These are phyloP conservation scores for Solenopsis invicta DNA, from an alignment of 1,140 invertebrate species.

Conservation along the genomic window DNA sequence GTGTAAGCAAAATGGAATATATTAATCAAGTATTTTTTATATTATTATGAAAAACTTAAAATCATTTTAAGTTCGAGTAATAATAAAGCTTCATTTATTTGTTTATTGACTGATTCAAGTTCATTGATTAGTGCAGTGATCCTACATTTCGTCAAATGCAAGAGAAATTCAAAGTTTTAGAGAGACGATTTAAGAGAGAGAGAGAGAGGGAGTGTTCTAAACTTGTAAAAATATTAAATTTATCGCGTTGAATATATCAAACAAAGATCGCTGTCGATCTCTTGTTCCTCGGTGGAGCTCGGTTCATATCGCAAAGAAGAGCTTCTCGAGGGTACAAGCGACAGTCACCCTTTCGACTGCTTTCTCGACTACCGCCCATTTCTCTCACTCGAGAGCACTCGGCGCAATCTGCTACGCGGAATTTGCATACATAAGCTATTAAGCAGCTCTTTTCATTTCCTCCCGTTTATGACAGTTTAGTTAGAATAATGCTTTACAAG, in stretches of 20 bases:
- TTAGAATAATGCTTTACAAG: constrained; percentile 86
- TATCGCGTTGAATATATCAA: background rate
- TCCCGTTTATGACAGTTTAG: constrained; percentile 88
- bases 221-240: background rate
- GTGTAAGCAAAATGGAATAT: no score
- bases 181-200: background rate
- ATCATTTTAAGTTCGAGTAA: no score
- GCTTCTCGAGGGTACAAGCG: constrained; percentile 74
- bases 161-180: background rate
- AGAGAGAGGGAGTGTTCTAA: no score
- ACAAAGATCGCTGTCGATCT: constrained; percentile 26
- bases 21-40: no score
- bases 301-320: constrained; percentile 70
- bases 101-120: no score
- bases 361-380: constrained; percentile 78
- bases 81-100: no score
- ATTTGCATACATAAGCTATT: constrained; percentile 88
- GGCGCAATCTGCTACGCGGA: constrained; percentile 84
- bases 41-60: no score
- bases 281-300: constrained; percentile 14
- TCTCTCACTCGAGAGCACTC: constrained; percentile 82
- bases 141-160: background rate
- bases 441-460: constrained; percentile 88
- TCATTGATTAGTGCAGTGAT: no score
- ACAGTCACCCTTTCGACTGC: constrained; percentile 84